Evolutionary conservation across 2,888 invertebrate genomes (phyloP), one percentile per base, ranked within the genome.

Genomic region (Notodonta ziczac): DNA sequence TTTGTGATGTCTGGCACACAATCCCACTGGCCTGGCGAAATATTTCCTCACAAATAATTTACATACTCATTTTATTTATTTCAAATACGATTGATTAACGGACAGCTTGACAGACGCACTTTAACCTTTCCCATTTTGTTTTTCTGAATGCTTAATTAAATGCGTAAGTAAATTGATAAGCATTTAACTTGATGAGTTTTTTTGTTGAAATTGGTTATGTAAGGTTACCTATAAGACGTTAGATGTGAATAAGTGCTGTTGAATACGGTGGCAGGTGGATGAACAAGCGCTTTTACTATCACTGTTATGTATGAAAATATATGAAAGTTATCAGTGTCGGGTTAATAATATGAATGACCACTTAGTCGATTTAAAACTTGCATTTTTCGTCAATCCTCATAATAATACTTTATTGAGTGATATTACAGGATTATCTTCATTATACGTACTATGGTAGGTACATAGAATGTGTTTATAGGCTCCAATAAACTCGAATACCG

Each of bases 61-160:
- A 32, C 35, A 56, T 24, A 24, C 24, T 24, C 46, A 46, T 58
- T 67, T 50, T 59, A 42, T 55, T 58, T 63, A 61, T 60, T 61
- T 56, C 50, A 55, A 56, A 69, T 46, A n/a, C 68, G 65, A 66
- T 71, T 69, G 66, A 69, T 61, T 59, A 69, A 62, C 52, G 51
- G 57, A 52, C 50, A 16, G 12, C 57, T 40, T 46, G 44, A 61
- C 63, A 57, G 58, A 61, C 52, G 39, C 32, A 12, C 16, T 42
- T 42, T 65, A 54, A 73, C 63, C 61, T 64, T 61, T 61, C 10
- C 24, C 48, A 52, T 57, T 61, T 52, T 40, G 14, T 40, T 60
- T 61, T 6, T 54, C 10, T 40, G 53, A 40, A 40, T 55, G 35
- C n/a, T 57, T 55, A 40, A 40, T 35, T 32, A 52, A 24, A 50